phyloP scores from a whole-genome alignment of 2,888 invertebrate species.

The Andrena minutula region DNA sequence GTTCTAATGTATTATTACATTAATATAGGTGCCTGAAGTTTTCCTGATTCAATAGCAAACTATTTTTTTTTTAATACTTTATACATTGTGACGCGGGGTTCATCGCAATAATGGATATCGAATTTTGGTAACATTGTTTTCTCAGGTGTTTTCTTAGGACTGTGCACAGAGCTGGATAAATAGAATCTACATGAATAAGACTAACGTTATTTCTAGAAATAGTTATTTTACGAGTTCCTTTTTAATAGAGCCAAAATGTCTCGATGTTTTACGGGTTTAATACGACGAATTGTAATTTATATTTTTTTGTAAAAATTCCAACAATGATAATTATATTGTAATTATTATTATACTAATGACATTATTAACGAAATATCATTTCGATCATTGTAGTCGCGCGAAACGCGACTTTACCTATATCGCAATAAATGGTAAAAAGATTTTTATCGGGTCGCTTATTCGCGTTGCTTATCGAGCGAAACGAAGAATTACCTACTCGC shows the following conservation, averaged over 20 bases:
- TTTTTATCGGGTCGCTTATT: no score
- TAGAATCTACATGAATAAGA: conserved; percentile 57
- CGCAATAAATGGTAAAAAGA: conserved; percentile 59
- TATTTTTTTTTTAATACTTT: conserved; percentile 31
- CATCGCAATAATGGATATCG: conserved; percentile 11
- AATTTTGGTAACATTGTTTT: conserved; percentile 47
- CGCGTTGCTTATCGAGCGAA: conserved; percentile 11
- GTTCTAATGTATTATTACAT: conserved; percentile 35
- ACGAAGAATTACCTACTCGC: conserved; percentile 1
- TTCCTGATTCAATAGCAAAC: conserved; percentile 14
- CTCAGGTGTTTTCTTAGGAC: conserved; percentile 36
- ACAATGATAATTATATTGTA: conserved; percentile 74
- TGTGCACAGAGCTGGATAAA: conserved; percentile 55
- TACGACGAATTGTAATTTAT: conserved; percentile 74
- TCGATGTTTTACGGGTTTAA: conserved; percentile 53
- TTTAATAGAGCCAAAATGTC: conserved; percentile 44
- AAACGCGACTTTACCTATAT: conserved; percentile 57
- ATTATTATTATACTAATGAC: conserved; percentile 84
- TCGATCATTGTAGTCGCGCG: conserved; percentile 51
- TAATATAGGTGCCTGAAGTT: conserved; percentile 32
- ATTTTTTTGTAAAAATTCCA: conserved; percentile 76
- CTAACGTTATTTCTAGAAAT: conserved; percentile 54
- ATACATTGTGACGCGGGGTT: conserved; percentile 17
- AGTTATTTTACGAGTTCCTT: conserved; percentile 52
- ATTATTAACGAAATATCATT: conserved; percentile 47